Percentiles rank a stretch among this genome's conserved stretches.
phyloP scores from a whole-genome alignment of 2,113 vertebrate species.

The Piaya cayana region DNA sequence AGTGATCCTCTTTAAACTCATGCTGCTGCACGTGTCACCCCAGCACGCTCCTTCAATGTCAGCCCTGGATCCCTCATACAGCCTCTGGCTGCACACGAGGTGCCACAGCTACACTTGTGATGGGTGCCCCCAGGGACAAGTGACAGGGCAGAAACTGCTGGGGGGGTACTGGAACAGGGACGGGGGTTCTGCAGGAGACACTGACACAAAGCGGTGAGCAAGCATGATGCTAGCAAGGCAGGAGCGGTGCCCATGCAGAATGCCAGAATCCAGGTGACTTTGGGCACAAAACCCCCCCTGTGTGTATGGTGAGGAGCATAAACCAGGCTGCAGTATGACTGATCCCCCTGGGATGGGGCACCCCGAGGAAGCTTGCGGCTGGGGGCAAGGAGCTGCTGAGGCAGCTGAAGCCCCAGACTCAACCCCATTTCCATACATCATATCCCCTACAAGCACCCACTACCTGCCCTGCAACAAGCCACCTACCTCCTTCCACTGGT shows the following conservation, averaged over 20 bases:
- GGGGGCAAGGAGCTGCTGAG: background rate
- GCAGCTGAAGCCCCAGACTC: background rate
- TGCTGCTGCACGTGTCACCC: background rate
- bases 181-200: background rate
- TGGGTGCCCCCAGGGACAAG: rapidly evolving
- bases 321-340: background rate
- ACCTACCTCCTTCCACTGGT: constrained; percentile 29
- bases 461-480: background rate
- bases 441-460: background rate
- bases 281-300: background rate
- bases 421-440: background rate
- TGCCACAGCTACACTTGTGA: rapidly evolving
- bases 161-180: background rate
- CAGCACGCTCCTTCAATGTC: background rate
- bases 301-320: background rate
- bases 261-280: background rate
- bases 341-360: background rate
- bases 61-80: rapidly evolving
- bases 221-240: background rate
- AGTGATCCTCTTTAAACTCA: background rate
- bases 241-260: background rate
- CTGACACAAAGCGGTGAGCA: rapidly evolving
- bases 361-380: background rate
- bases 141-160: background rate
- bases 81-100: rapidly evolving